Base-by-base conservation (phyloP, 37 sponge, comb jelly and placozoan genomes). In the Cladorhizidae sp. region DNA sequence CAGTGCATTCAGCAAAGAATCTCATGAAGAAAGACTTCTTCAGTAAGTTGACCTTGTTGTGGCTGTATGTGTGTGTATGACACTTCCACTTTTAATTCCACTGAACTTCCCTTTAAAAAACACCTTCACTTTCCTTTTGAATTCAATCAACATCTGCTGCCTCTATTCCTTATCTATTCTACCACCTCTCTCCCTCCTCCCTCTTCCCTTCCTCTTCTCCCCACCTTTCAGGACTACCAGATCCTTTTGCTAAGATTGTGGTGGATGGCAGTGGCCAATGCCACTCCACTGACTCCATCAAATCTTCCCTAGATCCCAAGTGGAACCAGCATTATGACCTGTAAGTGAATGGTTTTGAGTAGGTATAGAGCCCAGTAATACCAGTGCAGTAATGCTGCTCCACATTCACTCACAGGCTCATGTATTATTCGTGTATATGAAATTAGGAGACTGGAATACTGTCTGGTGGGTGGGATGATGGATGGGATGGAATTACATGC, bases 261-360 rank as follows among this genome's bases (percentile, higher is more conserved):
- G 97, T 97, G 22, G 97, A 94, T 38, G 95, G 89, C 29, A 97
- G 93, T 67, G 92, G 95, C 5, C 95, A 97, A 80, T 90, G 95
- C 71, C 95, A 97, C 74, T 71, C 88, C 0, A 97, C 97, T 18
- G 93, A 91, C 21, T 71, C 82, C 39, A 64, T 92, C 56, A 97
- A 86, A 80, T 74, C 79, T 2, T 80, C 95, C 17, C 80, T 97
- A 35, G 97, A 97, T 64, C 97, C 97, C 55, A 97, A 91, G 57
- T 97, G 97, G 97, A 97, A 94, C 40, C 90, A 97, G 42, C 92
- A 94, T 41, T 97, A 87, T 70, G 95, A 97, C 72, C 57, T 97
- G 97, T 97, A 54, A 94, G 97, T 83, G 25, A 3, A 67, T 45
- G n/a, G n/a, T n/a, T n/a, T n/a, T n/a, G n/a, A n/a, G n/a, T n/a